Conservation (phyloP, 2,113 vertebrate genomes). For the Coturnix japonica region DNA sequence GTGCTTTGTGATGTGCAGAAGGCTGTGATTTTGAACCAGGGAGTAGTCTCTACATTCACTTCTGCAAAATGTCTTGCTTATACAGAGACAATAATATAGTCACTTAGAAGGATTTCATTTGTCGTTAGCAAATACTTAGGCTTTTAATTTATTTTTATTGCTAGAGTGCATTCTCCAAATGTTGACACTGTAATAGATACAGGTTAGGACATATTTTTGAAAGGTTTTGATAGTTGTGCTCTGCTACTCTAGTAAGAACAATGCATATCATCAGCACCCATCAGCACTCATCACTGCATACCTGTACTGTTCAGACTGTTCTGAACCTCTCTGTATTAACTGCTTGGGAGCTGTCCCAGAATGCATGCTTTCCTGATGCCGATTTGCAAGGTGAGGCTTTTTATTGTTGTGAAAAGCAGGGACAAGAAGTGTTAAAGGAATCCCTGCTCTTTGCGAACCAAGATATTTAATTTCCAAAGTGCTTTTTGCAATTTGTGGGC, state of each 20-base stretch:
- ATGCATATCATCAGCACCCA: neutral
- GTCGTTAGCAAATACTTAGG: neutral
- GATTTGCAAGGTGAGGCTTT: neutral
- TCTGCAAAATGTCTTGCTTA: neutral
- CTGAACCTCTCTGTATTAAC: neutral
- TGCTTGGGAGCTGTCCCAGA: neutral
- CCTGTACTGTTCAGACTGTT: neutral
- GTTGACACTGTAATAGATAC: neutral
- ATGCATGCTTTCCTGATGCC: rapidly evolving
- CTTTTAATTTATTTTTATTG: neutral
- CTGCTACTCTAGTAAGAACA: neutral
- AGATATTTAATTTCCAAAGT: neutral
- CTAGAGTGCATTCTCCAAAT: neutral
- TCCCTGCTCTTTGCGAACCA: neutral
- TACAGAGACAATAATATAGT: neutral
- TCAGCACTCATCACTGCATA: neutral
- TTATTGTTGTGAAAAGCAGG: neutral
- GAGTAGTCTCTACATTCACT: neutral
- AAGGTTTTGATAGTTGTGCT: neutral
- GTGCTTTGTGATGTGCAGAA: neutral
- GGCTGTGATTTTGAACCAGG: neutral
- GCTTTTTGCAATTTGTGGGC: neutral
- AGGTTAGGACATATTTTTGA: neutral
- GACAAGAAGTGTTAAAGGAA: neutral
- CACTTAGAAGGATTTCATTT: neutral